Conservation (phyloP, 2,113 vertebrate species). For the Ailuropoda melanoleuca region DNA sequence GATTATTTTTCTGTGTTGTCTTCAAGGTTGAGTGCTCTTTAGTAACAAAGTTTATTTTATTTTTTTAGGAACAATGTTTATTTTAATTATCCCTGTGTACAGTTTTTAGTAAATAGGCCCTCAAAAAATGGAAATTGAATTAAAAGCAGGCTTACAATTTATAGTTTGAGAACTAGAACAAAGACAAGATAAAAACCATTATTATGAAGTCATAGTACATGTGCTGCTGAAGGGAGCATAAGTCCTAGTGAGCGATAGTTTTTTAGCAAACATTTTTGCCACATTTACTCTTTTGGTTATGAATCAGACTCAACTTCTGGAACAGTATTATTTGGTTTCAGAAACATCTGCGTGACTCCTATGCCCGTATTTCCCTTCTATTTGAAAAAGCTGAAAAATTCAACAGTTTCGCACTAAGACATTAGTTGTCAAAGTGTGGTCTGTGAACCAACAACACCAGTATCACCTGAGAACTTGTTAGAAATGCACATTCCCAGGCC, state of each 20-base stretch:
- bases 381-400: conserved; percentile 29
- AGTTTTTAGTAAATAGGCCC: neutral
- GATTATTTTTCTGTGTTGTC: conserved; percentile 40
- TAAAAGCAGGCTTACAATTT: neutral
- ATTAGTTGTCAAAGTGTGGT: neutral
- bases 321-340: neutral
- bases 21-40: neutral
- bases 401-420: neutral
- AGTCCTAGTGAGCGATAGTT: neutral
- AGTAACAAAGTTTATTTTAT: neutral
- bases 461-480: neutral
- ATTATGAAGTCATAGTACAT: neutral
- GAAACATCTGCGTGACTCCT: neutral
- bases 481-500: neutral
- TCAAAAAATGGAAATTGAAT: neutral
- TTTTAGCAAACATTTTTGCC: conserved; percentile 11
- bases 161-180: neutral
- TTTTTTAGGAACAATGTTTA: neutral
- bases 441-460: neutral
- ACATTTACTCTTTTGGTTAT: neutral
- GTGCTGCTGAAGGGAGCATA: neutral
- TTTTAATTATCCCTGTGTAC: neutral
- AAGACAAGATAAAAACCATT: neutral
- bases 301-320: neutral
- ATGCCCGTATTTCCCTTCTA: neutral